A percentile compares a stretch with the other conserved stretches of the same genome.
Conservation (phyloP, 1,140 invertebrate species). For the Trichonephila inaurata region DNA sequence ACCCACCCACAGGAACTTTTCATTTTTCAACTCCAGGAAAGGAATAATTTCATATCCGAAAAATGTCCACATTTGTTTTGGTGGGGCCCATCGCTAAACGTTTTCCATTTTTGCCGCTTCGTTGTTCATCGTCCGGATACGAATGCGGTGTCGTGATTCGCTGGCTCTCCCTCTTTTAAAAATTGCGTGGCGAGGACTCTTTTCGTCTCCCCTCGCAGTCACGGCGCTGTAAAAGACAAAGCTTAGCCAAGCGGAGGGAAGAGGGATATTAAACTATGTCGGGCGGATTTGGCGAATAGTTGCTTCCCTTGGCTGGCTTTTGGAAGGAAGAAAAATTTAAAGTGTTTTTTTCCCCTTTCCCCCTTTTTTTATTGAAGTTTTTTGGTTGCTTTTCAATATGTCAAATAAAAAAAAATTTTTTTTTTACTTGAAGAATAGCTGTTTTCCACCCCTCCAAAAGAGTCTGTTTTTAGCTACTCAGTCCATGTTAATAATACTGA, state of each 20-base stretch:
- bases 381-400: no score
- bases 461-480: no score
- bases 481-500: no score
- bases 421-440: no score
- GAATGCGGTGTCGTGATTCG: slow-evolving; percentile 51
- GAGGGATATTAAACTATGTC: slow-evolving; percentile 66
- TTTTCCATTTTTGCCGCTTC: slow-evolving; percentile 66
- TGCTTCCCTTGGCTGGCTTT: slow-evolving; percentile 25
- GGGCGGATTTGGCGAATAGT: slow-evolving; percentile 47
- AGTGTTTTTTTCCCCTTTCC: not conserved
- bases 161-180: slow-evolving; percentile 62
- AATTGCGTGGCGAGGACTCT: slow-evolving; percentile 46
- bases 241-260: slow-evolving; percentile 57
- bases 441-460: no score
- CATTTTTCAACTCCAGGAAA: not conserved
- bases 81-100: slow-evolving; percentile 23
- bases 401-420: no score
- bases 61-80: slow-evolving; percentile 65
- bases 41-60: slow-evolving; percentile 72
- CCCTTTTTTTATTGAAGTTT: no score
- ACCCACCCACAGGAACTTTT: not conserved
- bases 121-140: slow-evolving; percentile 49
- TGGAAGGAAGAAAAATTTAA: not conserved
- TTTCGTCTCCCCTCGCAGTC: not conserved
- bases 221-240: slow-evolving; percentile 66